Evolutionary conservation across 2,113 vertebrate genomes (phyloP).

Genomic region (Silurus meridionalis): DNA sequence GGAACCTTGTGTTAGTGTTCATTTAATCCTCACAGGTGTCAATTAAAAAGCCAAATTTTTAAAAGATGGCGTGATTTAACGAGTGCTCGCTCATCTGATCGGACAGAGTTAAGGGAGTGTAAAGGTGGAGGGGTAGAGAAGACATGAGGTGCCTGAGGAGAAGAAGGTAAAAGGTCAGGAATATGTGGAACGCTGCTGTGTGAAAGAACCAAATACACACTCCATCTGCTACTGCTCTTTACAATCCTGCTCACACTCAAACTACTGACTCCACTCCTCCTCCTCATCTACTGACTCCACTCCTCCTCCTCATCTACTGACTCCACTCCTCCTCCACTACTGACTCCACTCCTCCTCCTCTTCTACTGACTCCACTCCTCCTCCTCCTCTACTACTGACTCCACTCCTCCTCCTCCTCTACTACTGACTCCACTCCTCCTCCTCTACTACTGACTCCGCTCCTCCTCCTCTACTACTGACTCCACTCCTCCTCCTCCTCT

Average conservation of each 20-base stretch:
- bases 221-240: background rate
- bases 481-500: too few species aligned
- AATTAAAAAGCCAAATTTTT: too few species aligned
- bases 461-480: too few species aligned
- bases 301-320: too few species aligned
- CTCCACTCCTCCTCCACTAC: background rate
- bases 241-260: background rate
- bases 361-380: too few species aligned
- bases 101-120: background rate
- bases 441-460: too few species aligned
- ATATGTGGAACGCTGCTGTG: background rate
- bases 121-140: background rate
- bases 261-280: background rate
- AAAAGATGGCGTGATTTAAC: background rate
- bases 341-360: background rate
- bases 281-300: too few species aligned
- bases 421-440: too few species aligned
- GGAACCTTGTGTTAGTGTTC: background rate
- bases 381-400: background rate
- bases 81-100: background rate
- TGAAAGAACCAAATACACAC: background rate
- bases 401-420: too few species aligned
- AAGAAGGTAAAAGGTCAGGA: conserved; percentile 1
- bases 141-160: background rate
- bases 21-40: conserved; percentile 13